Conservation (phyloP, 2,797 vertebrate genomes). For the Gallinago solitaria region DNA sequence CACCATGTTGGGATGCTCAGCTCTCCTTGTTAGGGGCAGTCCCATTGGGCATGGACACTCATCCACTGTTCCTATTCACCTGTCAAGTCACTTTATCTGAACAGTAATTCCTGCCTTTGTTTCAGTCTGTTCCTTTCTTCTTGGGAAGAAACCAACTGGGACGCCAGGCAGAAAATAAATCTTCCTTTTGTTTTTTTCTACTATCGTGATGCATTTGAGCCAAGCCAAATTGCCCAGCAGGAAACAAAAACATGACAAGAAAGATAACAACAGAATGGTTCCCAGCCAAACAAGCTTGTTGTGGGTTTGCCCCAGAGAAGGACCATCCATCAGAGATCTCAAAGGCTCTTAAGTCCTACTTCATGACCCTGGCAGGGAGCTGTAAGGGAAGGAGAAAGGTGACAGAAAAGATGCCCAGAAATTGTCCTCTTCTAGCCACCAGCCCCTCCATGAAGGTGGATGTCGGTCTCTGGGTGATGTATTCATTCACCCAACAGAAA, state of each 20-base stretch:
- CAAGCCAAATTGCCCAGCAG: not conserved
- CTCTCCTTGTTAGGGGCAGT: not conserved
- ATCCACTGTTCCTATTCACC: not conserved
- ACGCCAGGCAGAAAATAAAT: constrained; percentile 41
- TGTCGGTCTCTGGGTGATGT: not conserved
- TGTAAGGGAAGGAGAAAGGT: not conserved
- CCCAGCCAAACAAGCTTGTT: not conserved
- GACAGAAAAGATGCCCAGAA: not conserved
- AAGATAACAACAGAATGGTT: not conserved
- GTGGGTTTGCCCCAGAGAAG: not conserved
- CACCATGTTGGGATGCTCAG: not conserved
- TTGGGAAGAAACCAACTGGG: not conserved
- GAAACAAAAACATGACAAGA: not conserved
- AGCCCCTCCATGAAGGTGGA: not conserved
- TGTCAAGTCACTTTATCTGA: not conserved
- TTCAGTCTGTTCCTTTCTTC: constrained; percentile 43
- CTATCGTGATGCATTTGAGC: not conserved
- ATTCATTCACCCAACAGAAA: not conserved
- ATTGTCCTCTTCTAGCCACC: not conserved
- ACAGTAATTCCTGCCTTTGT: constrained; percentile 17
- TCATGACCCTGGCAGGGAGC: not conserved
- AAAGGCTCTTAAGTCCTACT: not conserved
- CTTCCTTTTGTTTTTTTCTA: not conserved
- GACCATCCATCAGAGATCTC: not conserved
- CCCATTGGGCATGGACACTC: fast-evolving